Evolutionary conservation across 2,113 vertebrate genomes (phyloP).

Genomic region (Stictonetta naevosa): DNA sequence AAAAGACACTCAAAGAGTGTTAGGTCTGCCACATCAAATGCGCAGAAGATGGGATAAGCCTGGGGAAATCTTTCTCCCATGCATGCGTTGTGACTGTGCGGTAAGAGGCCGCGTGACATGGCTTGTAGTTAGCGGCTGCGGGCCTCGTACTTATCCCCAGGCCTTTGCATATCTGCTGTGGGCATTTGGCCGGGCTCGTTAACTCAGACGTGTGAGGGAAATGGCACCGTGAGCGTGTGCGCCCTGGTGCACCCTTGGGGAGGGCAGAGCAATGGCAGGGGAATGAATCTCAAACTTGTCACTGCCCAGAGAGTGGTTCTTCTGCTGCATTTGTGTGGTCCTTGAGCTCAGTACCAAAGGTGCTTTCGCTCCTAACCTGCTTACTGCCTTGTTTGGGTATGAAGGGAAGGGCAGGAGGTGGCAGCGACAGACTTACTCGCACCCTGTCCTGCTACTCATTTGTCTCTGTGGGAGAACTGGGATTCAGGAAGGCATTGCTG

Average conservation of each 20-base stretch:
- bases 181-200: background rate
- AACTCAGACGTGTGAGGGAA: background rate
- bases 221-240: accelerated
- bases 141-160: background rate
- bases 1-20: background rate
- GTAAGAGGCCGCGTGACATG: background rate
- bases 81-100: background rate
- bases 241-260: background rate
- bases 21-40: background rate
- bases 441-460: background rate
- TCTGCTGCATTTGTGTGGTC: background rate
- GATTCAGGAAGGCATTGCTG: background rate
- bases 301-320: background rate
- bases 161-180: background rate
- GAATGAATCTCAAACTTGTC: background rate
- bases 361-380: background rate
- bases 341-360: background rate
- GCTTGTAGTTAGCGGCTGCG: background rate
- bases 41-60: background rate
- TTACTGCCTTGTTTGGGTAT: background rate
- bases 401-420: background rate
- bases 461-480: background rate
- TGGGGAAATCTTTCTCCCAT: background rate
- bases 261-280: background rate
- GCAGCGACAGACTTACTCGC: background rate